Evolutionary conservation across 2,888 invertebrate species (phyloP).

Genomic region (Calameuta idolon): DNA sequence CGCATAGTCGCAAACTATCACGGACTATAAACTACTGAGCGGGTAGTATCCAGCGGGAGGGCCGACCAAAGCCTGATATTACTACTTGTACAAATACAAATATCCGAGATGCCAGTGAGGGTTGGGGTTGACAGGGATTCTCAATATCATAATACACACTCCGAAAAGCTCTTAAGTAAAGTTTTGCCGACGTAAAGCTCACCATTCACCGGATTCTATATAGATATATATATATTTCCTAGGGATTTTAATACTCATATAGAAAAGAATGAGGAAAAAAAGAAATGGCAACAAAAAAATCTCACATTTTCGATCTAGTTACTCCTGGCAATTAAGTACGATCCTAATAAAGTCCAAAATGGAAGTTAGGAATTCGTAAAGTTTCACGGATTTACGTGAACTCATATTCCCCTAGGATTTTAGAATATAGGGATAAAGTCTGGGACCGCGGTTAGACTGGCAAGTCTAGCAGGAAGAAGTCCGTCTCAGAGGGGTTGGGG

Average conservation of each 20-base stretch:
- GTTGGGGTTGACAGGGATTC: neutral
- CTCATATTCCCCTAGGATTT: neutral
- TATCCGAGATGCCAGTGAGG: conserved; percentile 30
- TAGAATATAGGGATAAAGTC: conserved; percentile 12
- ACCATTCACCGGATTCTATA: neutral
- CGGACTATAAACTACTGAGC: conserved; percentile 1
- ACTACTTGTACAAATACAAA: conserved; percentile 59
- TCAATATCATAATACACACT: neutral
- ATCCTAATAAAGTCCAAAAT: neutral
- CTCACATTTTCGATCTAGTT: neutral
- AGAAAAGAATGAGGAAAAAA: conserved; percentile 4
- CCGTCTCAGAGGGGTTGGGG: conserved; percentile 56
- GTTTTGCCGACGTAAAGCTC: neutral
- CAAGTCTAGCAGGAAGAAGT: conserved; percentile 54
- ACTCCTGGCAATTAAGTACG: neutral
- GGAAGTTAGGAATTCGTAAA: neutral
- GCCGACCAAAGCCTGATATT: conserved; percentile 55
- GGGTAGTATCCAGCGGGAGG: conserved; percentile 14
- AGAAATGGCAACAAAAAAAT: neutral
- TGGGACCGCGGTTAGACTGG: conserved; percentile 29
- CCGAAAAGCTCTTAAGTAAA: neutral
- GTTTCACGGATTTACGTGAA: neutral
- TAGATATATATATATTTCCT: neutral
- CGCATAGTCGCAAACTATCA: neutral
- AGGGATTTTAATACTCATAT: neutral